These are phyloP conservation scores for Erannis defoliaria DNA, from an alignment of 2,888 invertebrate species.

Conservation along the genomic window DNA sequence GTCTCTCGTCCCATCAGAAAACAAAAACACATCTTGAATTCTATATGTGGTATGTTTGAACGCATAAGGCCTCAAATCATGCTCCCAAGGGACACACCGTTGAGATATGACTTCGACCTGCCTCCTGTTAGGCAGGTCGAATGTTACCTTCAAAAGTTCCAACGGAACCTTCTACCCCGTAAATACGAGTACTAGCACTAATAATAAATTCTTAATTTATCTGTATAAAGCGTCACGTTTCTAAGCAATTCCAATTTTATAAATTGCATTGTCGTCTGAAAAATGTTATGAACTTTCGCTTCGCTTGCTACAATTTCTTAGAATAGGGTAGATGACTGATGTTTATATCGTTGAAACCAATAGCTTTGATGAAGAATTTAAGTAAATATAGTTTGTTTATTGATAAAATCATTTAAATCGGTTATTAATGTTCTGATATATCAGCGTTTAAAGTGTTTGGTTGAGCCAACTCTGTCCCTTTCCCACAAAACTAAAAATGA, in stretches of 20 bases:
- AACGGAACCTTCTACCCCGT: background rate
- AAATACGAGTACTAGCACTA: background rate
- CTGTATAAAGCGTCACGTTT: background rate
- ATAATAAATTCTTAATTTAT: constrained; percentile 4
- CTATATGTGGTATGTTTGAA: constrained; percentile 13
- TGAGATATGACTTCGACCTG: constrained; percentile 4
- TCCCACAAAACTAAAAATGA: no score
- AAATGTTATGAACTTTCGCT: constrained; percentile 10
- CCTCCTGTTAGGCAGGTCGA: background rate
- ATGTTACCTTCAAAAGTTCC: constrained; percentile 1
- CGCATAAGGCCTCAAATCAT: constrained; percentile 12
- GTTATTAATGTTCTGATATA: no score
- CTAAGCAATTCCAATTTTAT: constrained; percentile 14
- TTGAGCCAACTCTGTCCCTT: no score
- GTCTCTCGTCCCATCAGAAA: constrained; percentile 17
- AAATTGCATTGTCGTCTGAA: constrained; percentile 22
- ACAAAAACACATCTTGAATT: constrained; percentile 21
- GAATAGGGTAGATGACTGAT: no score
- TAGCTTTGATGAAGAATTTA: no score
- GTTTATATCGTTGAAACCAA: no score
- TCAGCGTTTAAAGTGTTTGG: no score
- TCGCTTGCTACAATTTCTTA: constrained; percentile 19
- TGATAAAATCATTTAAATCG: no score
- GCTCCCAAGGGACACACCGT: constrained; percentile 1
- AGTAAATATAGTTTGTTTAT: no score